Conservation (phyloP, 53 echinoderm and acorn worm genomes). For the Apostichopus leukothele region DNA sequence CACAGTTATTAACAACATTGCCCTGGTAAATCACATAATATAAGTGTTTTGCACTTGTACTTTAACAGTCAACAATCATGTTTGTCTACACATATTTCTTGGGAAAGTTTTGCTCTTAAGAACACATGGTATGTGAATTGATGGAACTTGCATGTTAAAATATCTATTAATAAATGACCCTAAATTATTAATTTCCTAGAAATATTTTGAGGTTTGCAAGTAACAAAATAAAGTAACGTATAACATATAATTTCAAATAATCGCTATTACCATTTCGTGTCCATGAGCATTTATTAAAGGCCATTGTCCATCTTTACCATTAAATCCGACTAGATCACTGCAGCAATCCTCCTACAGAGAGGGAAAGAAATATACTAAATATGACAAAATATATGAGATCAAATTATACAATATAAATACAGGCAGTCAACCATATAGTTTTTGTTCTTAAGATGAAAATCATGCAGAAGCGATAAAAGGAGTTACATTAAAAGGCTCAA, state of each 20-base stretch:
- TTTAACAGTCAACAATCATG: too few relatives aligned
- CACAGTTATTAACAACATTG: too few relatives aligned
- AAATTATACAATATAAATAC: neutral
- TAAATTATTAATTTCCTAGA: neutral
- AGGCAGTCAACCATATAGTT: too few relatives aligned
- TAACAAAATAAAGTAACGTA: neutral
- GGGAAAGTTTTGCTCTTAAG: too few relatives aligned
- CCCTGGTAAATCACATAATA: too few relatives aligned
- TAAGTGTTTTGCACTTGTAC: too few relatives aligned
- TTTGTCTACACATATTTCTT: neutral
- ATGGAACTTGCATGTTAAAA: too few relatives aligned
- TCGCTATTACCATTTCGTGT: conserved; percentile 52
- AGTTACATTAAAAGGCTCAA: too few relatives aligned
- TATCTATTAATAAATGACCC: neutral
- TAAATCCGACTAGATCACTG: conserved; percentile 58
- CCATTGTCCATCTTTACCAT: conserved; percentile 62
- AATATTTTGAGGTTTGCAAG: neutral
- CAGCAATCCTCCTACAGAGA: conserved; percentile 57
- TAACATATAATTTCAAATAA: neutral
- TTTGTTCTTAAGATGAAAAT: too few relatives aligned
- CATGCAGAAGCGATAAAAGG: too few relatives aligned
- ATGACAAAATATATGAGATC: neutral
- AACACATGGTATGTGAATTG: too few relatives aligned
- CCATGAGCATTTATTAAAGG: conserved; percentile 55
- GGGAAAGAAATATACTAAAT: too few relatives aligned